Conservation (phyloP, 2,113 vertebrate genomes). For the Chroicocephalus ridibundus region DNA sequence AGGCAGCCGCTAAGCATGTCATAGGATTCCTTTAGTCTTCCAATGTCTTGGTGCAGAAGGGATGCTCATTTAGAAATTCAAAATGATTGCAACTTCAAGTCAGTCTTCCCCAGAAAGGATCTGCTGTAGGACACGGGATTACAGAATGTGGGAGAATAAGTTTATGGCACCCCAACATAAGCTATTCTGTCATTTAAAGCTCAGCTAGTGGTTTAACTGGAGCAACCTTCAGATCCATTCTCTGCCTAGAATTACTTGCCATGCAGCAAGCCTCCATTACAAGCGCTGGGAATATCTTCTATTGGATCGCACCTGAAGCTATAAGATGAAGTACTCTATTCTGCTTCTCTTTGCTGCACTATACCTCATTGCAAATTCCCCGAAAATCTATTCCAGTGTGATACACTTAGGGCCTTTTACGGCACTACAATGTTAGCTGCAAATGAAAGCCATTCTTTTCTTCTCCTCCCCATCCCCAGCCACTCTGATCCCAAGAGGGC, state of each 20-base stretch:
- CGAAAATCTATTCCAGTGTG: not conserved
- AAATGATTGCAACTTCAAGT: not conserved
- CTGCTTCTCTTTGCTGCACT: not conserved
- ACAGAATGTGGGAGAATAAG: not conserved
- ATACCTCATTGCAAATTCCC: slow-evolving; percentile 7
- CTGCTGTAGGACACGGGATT: not conserved
- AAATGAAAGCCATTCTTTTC: slow-evolving; percentile 24
- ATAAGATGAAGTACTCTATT: not conserved
- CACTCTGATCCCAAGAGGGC: not conserved
- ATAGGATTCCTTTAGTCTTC: not conserved
- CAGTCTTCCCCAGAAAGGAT: not conserved
- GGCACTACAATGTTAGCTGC: not conserved
- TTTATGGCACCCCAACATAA: not conserved
- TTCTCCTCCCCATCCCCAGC: not conserved
- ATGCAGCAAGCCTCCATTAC: not conserved
- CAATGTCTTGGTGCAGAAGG: not conserved
- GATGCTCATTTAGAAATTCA: not conserved
- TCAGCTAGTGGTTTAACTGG: not conserved
- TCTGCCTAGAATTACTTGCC: not conserved
- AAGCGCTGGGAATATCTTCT: not conserved
- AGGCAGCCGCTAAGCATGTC: not conserved
- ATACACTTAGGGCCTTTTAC: not conserved
- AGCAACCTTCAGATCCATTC: not conserved
- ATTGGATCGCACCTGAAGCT: not conserved
- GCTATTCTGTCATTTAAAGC: not conserved